Percentiles rank a stretch among this genome's conserved stretches.
Conservation (phyloP, 2,888 invertebrate genomes). For the Furcula furcula region DNA sequence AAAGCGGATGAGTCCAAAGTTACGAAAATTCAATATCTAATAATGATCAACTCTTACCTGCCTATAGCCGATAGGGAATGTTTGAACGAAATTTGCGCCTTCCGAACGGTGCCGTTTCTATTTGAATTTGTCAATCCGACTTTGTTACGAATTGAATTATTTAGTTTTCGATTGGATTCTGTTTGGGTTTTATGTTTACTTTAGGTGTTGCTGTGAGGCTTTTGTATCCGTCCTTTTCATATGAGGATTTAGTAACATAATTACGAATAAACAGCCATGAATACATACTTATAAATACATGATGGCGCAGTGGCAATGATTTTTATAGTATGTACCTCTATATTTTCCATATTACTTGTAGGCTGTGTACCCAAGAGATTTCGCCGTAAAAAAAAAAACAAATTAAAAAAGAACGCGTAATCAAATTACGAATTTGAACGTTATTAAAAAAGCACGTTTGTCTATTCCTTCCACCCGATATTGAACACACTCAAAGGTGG, state of each 20-base stretch:
- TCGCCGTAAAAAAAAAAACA: constrained; percentile 5
- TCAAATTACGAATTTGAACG: constrained; percentile 40
- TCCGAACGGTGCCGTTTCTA: constrained; percentile 40
- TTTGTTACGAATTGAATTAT: constrained; percentile 75
- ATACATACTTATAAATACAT: too few relatives aligned
- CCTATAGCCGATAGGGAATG: constrained; percentile 54
- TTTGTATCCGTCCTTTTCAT: too few relatives aligned
- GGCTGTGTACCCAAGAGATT: too few relatives aligned
- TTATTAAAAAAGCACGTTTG: constrained; percentile 39
- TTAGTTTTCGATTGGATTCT: constrained; percentile 74
- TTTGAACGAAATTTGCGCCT: constrained; percentile 30
- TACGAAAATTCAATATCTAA: constrained; percentile 82
- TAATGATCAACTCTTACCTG: constrained; percentile 79
- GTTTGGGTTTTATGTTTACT: constrained; percentile 56
- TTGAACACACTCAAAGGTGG: constrained; percentile 55
- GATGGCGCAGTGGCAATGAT: too few relatives aligned
- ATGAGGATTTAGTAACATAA: too few relatives aligned
- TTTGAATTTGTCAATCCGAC: constrained; percentile 73
- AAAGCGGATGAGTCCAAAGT: constrained; percentile 82
- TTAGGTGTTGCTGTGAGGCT: constrained; percentile 50
- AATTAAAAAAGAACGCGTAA: constrained; percentile 30
- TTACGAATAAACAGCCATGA: too few relatives aligned
- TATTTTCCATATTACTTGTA: too few relatives aligned
- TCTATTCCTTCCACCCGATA: constrained; percentile 27
- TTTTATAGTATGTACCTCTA: too few relatives aligned